Conservation (phyloP, 2,113 vertebrate genomes). For the Syngnathus scovelli region DNA sequence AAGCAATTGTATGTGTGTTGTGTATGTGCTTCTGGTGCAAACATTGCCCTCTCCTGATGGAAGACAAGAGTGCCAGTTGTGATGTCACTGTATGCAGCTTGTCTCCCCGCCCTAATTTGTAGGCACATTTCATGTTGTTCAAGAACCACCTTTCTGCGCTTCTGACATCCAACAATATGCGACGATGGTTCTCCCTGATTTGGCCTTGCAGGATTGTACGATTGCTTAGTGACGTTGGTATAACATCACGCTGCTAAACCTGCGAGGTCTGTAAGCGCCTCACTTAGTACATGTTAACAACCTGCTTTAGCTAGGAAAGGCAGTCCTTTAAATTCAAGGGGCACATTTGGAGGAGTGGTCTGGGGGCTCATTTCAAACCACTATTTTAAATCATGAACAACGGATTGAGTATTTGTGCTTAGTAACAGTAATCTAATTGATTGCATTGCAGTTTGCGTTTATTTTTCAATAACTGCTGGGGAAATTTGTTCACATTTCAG, state of each 20-base stretch:
- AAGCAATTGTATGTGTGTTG: slow-evolving; percentile 15
- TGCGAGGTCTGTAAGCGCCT: neutral
- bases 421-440: neutral
- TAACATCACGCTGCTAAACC: neutral
- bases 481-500: no score
- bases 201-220: neutral
- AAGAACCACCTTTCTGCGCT: neutral
- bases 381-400: neutral
- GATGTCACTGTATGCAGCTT: neutral
- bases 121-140: neutral
- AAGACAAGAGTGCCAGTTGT: slow-evolving; percentile 42
- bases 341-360: neutral
- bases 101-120: no score
- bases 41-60: slow-evolving; percentile 68
- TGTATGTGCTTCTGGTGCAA: slow-evolving; percentile 42
- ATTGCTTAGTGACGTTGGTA: neutral
- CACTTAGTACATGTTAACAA: neutral
- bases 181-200: neutral
- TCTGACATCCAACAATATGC: neutral
- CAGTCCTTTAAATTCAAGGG: no score
- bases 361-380: neutral
- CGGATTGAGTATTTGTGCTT: neutral
- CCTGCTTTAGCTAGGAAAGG: neutral
- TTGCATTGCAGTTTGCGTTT: no score
- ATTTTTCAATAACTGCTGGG: no score